Evolutionary conservation across 2,888 invertebrate species (phyloP).

Genomic region (Endomychus coccineus): DNA sequence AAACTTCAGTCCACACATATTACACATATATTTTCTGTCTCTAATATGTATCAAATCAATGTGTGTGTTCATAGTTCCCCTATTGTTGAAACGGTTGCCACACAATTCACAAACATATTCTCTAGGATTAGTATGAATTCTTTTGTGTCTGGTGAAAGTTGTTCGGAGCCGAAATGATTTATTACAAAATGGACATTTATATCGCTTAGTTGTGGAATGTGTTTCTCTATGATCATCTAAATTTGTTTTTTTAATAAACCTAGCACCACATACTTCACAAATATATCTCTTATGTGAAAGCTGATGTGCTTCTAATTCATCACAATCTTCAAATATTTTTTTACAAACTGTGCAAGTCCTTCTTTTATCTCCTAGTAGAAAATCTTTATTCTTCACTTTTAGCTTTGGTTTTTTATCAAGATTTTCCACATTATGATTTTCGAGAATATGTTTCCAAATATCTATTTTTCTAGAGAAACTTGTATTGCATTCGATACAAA

Average conservation of each 20-base stretch:
- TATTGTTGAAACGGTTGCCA: slow-evolving; percentile 30
- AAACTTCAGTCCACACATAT: slow-evolving; percentile 29
- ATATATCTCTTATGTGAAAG: slow-evolving; percentile 23
- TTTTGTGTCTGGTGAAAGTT: neutral
- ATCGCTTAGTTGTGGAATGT: neutral
- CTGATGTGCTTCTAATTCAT: too few species aligned
- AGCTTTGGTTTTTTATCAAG: too few species aligned
- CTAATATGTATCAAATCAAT: slow-evolving; percentile 27
- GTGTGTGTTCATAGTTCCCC: slow-evolving; percentile 31
- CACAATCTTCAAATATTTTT: too few species aligned
- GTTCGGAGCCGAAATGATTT: neutral
- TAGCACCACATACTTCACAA: slow-evolving; percentile 24
- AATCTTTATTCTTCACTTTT: too few species aligned
- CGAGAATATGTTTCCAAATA: too few species aligned
- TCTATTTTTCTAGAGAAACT: too few species aligned
- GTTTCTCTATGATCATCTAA: slow-evolving; percentile 22
- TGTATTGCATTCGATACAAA: too few species aligned
- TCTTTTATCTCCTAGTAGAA: too few species aligned
- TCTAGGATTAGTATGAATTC: neutral
- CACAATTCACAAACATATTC: slow-evolving; percentile 28
- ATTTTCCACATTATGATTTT: too few species aligned
- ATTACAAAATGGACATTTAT: neutral
- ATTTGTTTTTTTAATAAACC: slow-evolving; percentile 23
- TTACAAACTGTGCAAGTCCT: too few species aligned
- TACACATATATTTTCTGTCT: slow-evolving; percentile 29